Conservation (phyloP, 2,888 invertebrate genomes). For the Maniola hyperantus region DNA sequence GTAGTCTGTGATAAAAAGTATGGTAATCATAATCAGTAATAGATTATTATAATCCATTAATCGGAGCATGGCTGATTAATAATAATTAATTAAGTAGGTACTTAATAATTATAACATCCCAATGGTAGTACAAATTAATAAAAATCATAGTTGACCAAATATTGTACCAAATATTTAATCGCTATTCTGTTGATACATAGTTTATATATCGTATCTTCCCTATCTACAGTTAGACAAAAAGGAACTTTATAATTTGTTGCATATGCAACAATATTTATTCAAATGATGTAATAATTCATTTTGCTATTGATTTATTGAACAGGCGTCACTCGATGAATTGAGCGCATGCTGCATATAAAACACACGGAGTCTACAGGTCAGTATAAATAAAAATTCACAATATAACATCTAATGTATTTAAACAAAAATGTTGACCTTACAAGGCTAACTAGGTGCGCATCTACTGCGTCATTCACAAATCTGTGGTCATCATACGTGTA, state of each 20-base stretch:
- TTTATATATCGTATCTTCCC: background rate
- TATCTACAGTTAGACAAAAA: conserved; percentile 4
- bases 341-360: conserved; percentile 41
- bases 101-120: no score
- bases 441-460: no score
- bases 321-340: conserved; percentile 37
- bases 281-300: conserved; percentile 39
- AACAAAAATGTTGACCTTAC: background rate
- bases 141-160: no score
- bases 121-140: no score
- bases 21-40: no score
- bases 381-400: conserved; percentile 14
- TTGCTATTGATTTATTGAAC: conserved; percentile 43
- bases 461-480: background rate
- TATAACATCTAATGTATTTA: background rate
- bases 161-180: background rate
- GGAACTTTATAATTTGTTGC: conserved; percentile 19
- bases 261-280: conserved; percentile 35
- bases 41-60: no score
- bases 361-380: conserved; percentile 18
- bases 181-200: background rate
- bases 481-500: background rate
- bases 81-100: no score
- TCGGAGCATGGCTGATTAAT: no score
- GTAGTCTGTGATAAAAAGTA: no score